Evolutionary conservation across 2,797 vertebrate genomes (phyloP), one percentile per base, ranked within the genome.

Genomic region (Labroides dimidiatus): DNA sequence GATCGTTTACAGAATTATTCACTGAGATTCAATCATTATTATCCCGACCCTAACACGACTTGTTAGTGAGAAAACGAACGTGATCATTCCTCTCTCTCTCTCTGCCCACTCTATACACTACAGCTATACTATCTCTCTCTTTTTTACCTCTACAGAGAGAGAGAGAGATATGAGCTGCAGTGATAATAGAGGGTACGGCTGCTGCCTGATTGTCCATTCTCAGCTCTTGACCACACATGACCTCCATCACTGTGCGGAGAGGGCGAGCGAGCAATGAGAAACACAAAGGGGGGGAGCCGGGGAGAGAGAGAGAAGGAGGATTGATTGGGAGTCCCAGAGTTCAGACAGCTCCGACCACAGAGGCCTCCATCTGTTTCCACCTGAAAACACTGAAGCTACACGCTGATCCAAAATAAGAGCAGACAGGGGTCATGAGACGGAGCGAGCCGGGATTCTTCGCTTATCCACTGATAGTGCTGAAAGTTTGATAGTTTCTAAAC

Each of bases 151-250:
- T n/a, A n/a, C n/a, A n/a, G n/a, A n/a, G n/a, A 72, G 39, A 69
- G 42, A 63, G 53, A 44, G 41, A 39, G 48, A 71, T 50, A 76
- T 80, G 80, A 85, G 79, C 84, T 76, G 65, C 75, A 58, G 78
- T 50, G 75, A 87, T 80, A 77, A 79, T 70, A 72, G 71, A 43
- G 76, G 54, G 37, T 69, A 54, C 42, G 68, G 80, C 86, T 66
- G 74, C 70, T 53, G 72, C 76, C 73, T 75, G 86, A 87, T 87
- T 87, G 84, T 89, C 84, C 81, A 83, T 81, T 89, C 86, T 75
- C 75, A 84, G 85, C 83, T 89, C 86, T 84, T 89, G 84, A 89
- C 86, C 88, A 85, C 79, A 84, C 78, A 85, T 85, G 86, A 90
- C 90, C 87, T 82, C 87, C 82, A 84, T 89, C 81, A 49, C 69